A percentile compares a stretch with the other conserved stretches of the same genome.
Conservation (phyloP, 2,888 invertebrate genomes). For the Agonopterix heracliana region DNA sequence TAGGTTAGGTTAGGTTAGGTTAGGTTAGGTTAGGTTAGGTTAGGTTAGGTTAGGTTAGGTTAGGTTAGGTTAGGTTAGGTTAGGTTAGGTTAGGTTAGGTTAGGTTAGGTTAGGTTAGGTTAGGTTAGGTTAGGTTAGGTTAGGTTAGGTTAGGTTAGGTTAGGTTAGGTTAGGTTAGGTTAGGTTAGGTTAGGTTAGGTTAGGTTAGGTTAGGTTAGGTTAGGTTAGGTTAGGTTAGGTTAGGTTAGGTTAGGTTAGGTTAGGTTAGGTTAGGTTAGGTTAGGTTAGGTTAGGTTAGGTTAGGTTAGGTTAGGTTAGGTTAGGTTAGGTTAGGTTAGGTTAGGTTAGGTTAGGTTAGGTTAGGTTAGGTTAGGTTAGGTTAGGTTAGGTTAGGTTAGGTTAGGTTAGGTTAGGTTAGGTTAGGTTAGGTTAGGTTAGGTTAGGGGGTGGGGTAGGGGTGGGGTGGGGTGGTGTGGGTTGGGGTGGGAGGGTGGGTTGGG, state of each 20-base stretch:
- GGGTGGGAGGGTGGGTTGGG: constrained; percentile 7
- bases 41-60: constrained; percentile 17
- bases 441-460: constrained; percentile 12
- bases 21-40: constrained; percentile 17
- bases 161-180: constrained; percentile 9
- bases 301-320: constrained; percentile 20
- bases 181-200: constrained; percentile 13
- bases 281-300: constrained; percentile 12
- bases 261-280: constrained; percentile 13
- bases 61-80: constrained; percentile 15
- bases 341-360: constrained; percentile 10
- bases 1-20: constrained; percentile 10
- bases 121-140: constrained; percentile 5
- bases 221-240: constrained; percentile 11
- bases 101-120: constrained; percentile 6
- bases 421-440: constrained; percentile 12
- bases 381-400: constrained; percentile 11
- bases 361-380: constrained; percentile 5
- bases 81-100: constrained; percentile 13
- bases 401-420: constrained; percentile 3
- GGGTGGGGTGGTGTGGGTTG: constrained; percentile 12
- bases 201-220: constrained; percentile 11
- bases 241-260: constrained; percentile 12
- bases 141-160: constrained; percentile 8
- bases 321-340: constrained; percentile 14